Conservation (phyloP, 2,888 invertebrate species). For the Tromatobia lineatoria region DNA sequence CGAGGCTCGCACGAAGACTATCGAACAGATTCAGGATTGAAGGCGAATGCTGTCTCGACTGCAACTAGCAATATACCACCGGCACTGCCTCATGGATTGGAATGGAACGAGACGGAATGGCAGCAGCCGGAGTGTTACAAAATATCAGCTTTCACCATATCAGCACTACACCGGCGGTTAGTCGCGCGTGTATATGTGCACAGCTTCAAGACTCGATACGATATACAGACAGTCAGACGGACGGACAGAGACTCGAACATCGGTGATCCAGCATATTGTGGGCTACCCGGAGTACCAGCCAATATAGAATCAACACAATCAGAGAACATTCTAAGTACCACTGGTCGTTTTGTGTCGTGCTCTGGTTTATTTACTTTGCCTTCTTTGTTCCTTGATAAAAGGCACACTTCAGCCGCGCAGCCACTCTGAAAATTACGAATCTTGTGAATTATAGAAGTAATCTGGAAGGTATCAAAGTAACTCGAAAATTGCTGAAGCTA, state of each 20-base stretch:
- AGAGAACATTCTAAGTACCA: neutral
- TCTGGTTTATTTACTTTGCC: slow-evolving; percentile 28
- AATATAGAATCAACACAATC: neutral
- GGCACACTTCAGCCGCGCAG: too few relatives aligned
- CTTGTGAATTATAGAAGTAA: too few relatives aligned
- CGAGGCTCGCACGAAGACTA: slow-evolving; percentile 31
- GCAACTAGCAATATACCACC: slow-evolving; percentile 76
- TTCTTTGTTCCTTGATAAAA: neutral
- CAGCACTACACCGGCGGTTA: slow-evolving; percentile 73
- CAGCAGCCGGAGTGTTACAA: slow-evolving; percentile 82
- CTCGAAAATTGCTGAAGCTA: too few relatives aligned
- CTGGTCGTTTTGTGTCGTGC: slow-evolving; percentile 20
- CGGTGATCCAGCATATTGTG: slow-evolving; percentile 12
- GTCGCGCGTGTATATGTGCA: slow-evolving; percentile 20
- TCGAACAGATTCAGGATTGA: slow-evolving; percentile 12
- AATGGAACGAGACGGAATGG: slow-evolving; percentile 81
- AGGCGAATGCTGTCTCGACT: slow-evolving; percentile 60
- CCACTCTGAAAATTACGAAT: too few relatives aligned
- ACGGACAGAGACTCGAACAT: slow-evolving; percentile 3
- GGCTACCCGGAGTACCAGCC: neutral
- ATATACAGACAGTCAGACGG: slow-evolving; percentile 1
- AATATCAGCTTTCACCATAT: slow-evolving; percentile 86
- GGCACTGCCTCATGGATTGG: slow-evolving; percentile 64
- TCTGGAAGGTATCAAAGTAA: too few relatives aligned
- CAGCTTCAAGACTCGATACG: neutral